Evolutionary conservation across 2,888 invertebrate species (phyloP).

Genomic region (Orchestes rusci): DNA sequence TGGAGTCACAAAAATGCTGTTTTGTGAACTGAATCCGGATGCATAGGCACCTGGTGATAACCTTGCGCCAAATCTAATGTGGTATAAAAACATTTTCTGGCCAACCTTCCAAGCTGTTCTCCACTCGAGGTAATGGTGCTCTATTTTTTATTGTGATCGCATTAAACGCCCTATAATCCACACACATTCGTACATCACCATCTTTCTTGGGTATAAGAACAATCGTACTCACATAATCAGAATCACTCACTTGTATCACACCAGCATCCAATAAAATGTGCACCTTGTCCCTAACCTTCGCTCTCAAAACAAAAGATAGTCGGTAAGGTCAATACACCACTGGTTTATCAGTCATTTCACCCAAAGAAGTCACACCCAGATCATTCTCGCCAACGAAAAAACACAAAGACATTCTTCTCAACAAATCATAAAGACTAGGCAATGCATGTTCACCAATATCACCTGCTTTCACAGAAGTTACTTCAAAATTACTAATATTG

Average conservation of each 20-base stretch:
- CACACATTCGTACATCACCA: too few relatives aligned
- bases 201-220: too few relatives aligned
- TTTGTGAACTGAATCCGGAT: not conserved
- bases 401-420: too few relatives aligned
- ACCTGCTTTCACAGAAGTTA: too few relatives aligned
- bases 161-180: not conserved
- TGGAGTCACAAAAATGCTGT: slow-evolving; percentile 11
- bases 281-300: not conserved
- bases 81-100: not conserved
- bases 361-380: not conserved
- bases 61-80: not conserved
- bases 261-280: not conserved
- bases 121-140: not conserved
- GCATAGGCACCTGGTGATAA: too few relatives aligned
- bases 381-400: not conserved
- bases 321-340: too few relatives aligned
- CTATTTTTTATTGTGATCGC: not conserved
- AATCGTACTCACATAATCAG: not conserved
- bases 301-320: not conserved
- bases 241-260: not conserved
- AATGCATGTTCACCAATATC: too few relatives aligned
- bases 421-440: too few relatives aligned
- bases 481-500: too few relatives aligned
- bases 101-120: not conserved
- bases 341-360: not conserved